A percentile compares a stretch with the other conserved stretches of the same genome.
Conservation (phyloP, 2,888 invertebrate genomes). For the Latrodectus elegans region DNA sequence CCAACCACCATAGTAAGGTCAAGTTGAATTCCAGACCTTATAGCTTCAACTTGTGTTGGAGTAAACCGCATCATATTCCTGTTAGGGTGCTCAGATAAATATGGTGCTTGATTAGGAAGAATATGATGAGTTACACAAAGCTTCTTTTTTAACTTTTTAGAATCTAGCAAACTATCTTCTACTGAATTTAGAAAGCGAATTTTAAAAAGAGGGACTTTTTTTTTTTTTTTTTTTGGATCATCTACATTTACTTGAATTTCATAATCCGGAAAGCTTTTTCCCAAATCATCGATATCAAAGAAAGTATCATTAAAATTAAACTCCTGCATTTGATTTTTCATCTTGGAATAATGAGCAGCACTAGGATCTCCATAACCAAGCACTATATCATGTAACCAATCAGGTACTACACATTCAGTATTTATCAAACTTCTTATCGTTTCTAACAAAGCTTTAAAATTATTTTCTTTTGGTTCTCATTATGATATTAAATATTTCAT, state of each 20-base stretch:
- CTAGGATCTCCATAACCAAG: slow-evolving; percentile 98
- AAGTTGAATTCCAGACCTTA: slow-evolving; percentile 98
- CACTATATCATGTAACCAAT: slow-evolving; percentile 96
- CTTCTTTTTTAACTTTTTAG: slow-evolving; percentile 77
- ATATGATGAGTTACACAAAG: slow-evolving; percentile 89
- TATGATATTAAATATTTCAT: slow-evolving; percentile 95
- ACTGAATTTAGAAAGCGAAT: slow-evolving; percentile 71
- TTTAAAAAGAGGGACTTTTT: slow-evolving; percentile 85
- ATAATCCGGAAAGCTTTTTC: slow-evolving; percentile 88
- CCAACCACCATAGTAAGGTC: slow-evolving; percentile 86
- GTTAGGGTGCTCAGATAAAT: slow-evolving; percentile 92
- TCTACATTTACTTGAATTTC: slow-evolving; percentile 83
- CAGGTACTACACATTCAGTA: slow-evolving; percentile 96
- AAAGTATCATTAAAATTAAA: slow-evolving; percentile 99
- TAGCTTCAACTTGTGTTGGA: slow-evolving; percentile 96
- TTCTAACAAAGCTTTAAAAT: slow-evolving; percentile 99
- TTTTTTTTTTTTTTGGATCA: slow-evolving; percentile 79
- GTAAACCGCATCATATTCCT: slow-evolving; percentile 97
- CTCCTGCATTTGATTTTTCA: slow-evolving; percentile 85
- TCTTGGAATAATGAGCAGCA: slow-evolving; percentile 95
- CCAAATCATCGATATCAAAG: slow-evolving; percentile 90
- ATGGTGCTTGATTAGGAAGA: slow-evolving; percentile 91
- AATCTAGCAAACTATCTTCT: slow-evolving; percentile 77
- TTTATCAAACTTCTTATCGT: slow-evolving; percentile 99
- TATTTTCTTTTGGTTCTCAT: slow-evolving; percentile 99